Evolutionary conservation across 2,888 invertebrate genomes (phyloP).

Genomic region (Caenorhabditis sulstoni): DNA sequence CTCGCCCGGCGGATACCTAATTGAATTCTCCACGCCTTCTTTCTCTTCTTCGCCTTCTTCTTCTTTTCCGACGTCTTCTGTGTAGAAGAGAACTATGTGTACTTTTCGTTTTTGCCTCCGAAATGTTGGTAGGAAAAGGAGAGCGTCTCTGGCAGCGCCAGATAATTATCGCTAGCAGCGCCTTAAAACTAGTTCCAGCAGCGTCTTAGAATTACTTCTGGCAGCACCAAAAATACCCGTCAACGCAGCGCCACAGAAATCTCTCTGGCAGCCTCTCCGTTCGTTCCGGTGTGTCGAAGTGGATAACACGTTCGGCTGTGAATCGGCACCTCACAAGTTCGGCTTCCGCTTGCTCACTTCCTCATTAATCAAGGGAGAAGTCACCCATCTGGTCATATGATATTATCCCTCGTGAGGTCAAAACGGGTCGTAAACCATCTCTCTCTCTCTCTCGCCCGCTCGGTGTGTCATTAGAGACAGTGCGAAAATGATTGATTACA

Average conservation of each 20-base stretch:
- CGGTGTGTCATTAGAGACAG: conserved; percentile 2
- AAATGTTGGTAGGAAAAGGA: background rate
- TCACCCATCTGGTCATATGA: background rate
- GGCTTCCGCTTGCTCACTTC: no score
- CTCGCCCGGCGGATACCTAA: background rate
- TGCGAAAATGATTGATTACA: conserved; percentile 56
- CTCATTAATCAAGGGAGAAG: no score
- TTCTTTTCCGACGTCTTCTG: conserved; percentile 3
- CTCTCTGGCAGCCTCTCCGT: no score
- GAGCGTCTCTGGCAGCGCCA: no score
- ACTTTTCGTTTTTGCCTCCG: background rate
- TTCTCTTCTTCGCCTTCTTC: background rate
- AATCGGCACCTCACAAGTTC: no score
- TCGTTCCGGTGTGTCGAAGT: no score
- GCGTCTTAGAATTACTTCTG: no score
- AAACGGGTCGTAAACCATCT: conserved; percentile 11
- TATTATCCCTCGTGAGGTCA: conserved; percentile 2
- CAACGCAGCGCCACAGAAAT: no score
- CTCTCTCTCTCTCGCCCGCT: background rate
- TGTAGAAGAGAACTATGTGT: background rate
- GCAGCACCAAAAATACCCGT: no score
- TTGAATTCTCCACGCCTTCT: conserved; percentile 40
- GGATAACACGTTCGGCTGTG: no score
- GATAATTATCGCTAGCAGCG: no score
- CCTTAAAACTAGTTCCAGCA: no score